These are phyloP conservation scores for Rousettus madagascariensis DNA, from an alignment of 2,797 vertebrate species.

Conservation along the genomic window DNA sequence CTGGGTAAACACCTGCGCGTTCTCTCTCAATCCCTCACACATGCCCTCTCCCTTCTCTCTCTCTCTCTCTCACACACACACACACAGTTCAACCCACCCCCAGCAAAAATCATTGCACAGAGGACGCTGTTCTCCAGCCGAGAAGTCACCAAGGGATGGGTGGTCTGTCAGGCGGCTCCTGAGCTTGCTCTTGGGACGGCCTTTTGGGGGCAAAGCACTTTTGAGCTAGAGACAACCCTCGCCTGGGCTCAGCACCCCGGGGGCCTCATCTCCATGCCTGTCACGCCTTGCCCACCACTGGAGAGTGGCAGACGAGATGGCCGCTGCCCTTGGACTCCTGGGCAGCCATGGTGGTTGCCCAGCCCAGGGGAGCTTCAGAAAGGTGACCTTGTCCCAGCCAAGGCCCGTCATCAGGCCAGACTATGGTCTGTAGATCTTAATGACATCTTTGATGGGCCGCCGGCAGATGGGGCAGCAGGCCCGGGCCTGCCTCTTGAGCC, in stretches of 20 bases:
- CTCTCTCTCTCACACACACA: background rate
- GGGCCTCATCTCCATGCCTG: slow-evolving; percentile 71
- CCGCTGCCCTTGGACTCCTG: slow-evolving; percentile 79
- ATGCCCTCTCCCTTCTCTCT: background rate
- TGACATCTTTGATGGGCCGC: slow-evolving; percentile 97
- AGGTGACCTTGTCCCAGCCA: slow-evolving; percentile 49
- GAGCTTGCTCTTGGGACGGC: slow-evolving; percentile 55
- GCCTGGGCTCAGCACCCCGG: background rate
- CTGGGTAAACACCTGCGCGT: background rate
- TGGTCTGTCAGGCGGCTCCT: slow-evolving; percentile 57
- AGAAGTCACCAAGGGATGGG: slow-evolving; percentile 26
- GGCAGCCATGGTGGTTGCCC: slow-evolving; percentile 68
- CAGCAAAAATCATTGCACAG: slow-evolving; percentile 64
- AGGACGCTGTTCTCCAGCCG: slow-evolving; percentile 39
- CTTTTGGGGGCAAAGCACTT: slow-evolving; percentile 45
- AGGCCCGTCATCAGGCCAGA: background rate
- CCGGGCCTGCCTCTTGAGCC: slow-evolving; percentile 95
- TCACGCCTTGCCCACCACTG: slow-evolving; percentile 78
- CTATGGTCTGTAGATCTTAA: slow-evolving; percentile 98
- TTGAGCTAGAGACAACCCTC: slow-evolving; percentile 9
- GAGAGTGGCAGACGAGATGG: slow-evolving; percentile 80
- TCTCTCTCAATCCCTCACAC: background rate
- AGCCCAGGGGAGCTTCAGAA: slow-evolving; percentile 44
- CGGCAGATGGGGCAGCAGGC: slow-evolving; percentile 98
- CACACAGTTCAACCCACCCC: background rate